Base-by-base conservation (phyloP, 2,888 invertebrate genomes). In the Lycia hirtaria region DNA sequence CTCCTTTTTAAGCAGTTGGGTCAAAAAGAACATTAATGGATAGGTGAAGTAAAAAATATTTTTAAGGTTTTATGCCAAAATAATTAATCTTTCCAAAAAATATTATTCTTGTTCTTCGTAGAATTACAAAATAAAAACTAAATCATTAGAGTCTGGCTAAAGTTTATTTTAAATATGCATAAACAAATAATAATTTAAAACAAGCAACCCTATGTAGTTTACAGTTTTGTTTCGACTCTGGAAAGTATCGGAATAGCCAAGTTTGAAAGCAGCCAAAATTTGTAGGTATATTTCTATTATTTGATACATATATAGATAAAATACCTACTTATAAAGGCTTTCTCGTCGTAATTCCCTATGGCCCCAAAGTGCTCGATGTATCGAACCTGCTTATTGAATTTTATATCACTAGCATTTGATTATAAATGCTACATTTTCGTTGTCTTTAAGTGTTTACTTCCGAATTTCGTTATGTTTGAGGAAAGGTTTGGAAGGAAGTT, bases 201-300 rank as follows among this genome's bases (percentile, higher is more conserved):
- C 10, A 10, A 26, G n/a, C 45, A 44, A 20, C 45, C 49, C 40
- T 55, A 12, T 9, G 43, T 9, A 55, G 48, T 49, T 49, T 30
- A 43, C 10, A 41, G 33, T 20, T 35, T 49, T 35, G 43, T 40
- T 47, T 41, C 26, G 35, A 33, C 24, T 35, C n/a, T 19, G 24
- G 2, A 14, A 28, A 48, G 40, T 41, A 35, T 32, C 22, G 32
- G 20, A 44, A 37, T 19, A 26, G 19, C 15, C 4, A 40, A 47
- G 40, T 48, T 48, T 48, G 19, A 40, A 26, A 26, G 10, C 40
- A 33, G 19, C 26, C n/a, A n/a, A n/a, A n/a, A n/a, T n/a, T n/a
- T n/a, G n/a, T n/a, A n/a, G n/a, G n/a, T n/a, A n/a, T n/a, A n/a
- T n/a, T n/a, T n/a, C n/a, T n/a, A n/a, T n/a, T n/a, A n/a, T n/a